Percentiles rank a stretch among this genome's conserved stretches.
These are phyloP conservation scores for Casuarius casuarius DNA, from an alignment of 2,113 vertebrate species.

Conservation along the genomic window DNA sequence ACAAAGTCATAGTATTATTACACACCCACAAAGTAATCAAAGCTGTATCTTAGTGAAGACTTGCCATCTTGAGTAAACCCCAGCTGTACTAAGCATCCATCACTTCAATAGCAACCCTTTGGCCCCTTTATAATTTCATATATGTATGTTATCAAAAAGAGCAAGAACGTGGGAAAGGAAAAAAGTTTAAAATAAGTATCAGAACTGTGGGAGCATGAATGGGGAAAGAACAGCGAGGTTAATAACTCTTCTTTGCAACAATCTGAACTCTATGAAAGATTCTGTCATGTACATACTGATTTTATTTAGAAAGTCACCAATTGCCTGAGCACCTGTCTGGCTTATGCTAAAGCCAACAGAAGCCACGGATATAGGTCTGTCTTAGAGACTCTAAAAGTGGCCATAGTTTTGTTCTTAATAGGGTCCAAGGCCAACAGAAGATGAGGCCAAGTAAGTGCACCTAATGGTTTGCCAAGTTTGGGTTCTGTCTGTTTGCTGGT, in stretches of 20 bases:
- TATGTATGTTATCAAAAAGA: conserved; percentile 49
- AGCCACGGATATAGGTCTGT: neutral
- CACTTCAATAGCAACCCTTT: conserved; percentile 27
- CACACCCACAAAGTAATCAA: neutral
- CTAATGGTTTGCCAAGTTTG: neutral
- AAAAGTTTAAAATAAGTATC: conserved; percentile 55
- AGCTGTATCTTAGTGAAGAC: neutral
- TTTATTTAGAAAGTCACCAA: neutral
- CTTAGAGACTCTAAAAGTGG: neutral
- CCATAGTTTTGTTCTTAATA: neutral
- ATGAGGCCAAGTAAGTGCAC: neutral
- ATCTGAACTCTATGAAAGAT: neutral
- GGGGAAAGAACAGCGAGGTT: neutral
- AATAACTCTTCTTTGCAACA: neutral
- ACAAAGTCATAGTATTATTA: neutral
- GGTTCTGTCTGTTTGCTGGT: neutral
- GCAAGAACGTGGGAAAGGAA: conserved; percentile 58
- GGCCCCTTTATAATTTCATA: conserved; percentile 64
- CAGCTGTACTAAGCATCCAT: neutral
- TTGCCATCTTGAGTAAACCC: neutral
- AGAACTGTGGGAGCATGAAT: conserved; percentile 46
- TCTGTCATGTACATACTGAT: neutral
- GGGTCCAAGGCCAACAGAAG: neutral
- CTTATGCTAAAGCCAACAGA: neutral
- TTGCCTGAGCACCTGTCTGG: neutral